Evolutionary conservation across 2,888 invertebrate genomes (phyloP), one percentile per base, ranked within the genome.

Genomic region (Sminthurides aquaticus): DNA sequence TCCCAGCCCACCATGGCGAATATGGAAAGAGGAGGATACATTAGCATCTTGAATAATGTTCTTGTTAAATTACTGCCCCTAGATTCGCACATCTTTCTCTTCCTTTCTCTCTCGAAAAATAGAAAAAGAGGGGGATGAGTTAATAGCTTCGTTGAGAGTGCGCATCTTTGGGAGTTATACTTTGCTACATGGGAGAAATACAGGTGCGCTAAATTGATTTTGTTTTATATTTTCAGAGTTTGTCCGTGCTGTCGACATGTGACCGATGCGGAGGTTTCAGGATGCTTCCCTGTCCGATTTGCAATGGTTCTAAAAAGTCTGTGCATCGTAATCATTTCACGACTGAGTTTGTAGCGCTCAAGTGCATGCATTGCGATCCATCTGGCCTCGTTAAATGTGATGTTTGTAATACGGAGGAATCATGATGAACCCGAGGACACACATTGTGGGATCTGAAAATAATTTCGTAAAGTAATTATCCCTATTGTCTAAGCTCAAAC

Each of bases 271-370:
- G 96, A 3, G 96, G 95, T 0, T 95, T 90, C 81, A 86, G 92
- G 55, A 86, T 91, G 67, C 84, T 95, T 34, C 92, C 95, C 1
- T 97, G 97, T 79, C 84, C 87, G 60, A 86, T 89, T 71, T 97
- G 96, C 83, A 93, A 91, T 76, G 96, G 96, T 34, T 94, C 94
- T 78, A 97, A 97, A 84, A 95, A 95, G 81, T 94, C 94, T 22
- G 87, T 93, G 59, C 91, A 92, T 78, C 84, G 95, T 75, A 95
- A 95, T 81, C 89, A 93, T 78, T 96, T 95, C 80, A 94, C 94
- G 0, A 87, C 91, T 48, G 93, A 94, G 81, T 91, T 95, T 78
- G 89, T 92, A 68, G 93, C 94, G 24, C 84, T 97, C 75, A 91
- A 91, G 77, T 95, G 94, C 80, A 92, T 92, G 89, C 90, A 90